Evolutionary conservation across 2,797 vertebrate genomes (phyloP).

Genomic region (Carduelis carduelis): DNA sequence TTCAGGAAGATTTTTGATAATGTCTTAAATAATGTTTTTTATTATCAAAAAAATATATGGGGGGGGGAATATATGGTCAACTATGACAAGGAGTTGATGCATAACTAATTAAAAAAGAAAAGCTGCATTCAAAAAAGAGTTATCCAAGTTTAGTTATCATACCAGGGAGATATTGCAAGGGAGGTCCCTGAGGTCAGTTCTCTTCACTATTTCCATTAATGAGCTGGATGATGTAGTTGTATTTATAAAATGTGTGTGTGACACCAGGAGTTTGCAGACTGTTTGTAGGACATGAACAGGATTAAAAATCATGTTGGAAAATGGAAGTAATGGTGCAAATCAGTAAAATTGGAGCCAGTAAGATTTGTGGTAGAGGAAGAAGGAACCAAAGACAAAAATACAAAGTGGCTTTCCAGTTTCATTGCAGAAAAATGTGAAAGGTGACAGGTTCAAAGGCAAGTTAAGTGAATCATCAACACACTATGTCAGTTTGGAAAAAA

Average conservation of each 20-base stretch:
- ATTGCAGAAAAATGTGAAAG: not conserved
- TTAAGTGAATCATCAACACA: not conserved
- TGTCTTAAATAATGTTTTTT: not conserved
- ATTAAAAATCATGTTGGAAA: not conserved
- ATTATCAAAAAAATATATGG: not conserved
- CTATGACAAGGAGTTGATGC: not conserved
- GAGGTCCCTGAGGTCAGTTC: slow-evolving; percentile 27
- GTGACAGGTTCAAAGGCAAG: not conserved
- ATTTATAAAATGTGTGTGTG: slow-evolving; percentile 8
- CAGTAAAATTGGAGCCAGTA: not conserved
- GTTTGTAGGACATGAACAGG: not conserved
- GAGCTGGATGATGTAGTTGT: not conserved
- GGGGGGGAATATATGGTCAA: not conserved
- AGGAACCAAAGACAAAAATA: not conserved
- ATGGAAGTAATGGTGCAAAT: not conserved
- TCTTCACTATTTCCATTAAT: slow-evolving; percentile 50
- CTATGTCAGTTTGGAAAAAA: not conserved
- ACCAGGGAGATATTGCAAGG: slow-evolving; percentile 36
- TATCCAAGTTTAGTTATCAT: slow-evolving; percentile 24
- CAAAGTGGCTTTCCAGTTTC: not conserved
- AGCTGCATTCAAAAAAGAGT: slow-evolving; percentile 15
- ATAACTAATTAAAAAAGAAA: slow-evolving; percentile 48
- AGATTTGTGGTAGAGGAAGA: not conserved
- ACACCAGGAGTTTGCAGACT: not conserved
- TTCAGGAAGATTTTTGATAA: not conserved